phyloP scores from a whole-genome alignment of 2,888 invertebrate genomes.

The Polyommatus icarus region DNA sequence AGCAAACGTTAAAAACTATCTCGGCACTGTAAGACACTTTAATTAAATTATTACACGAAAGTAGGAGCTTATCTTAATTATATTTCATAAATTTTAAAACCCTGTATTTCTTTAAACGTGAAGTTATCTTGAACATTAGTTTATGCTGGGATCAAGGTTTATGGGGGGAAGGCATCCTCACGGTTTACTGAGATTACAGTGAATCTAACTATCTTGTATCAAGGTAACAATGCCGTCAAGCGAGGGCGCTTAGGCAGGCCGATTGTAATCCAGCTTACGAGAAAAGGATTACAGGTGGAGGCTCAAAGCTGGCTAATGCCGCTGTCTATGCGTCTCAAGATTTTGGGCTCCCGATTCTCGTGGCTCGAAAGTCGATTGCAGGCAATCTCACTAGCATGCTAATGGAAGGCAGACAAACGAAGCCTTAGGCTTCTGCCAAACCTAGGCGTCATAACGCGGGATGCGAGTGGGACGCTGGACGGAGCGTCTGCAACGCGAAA shows the following conservation, averaged over 20 bases:
- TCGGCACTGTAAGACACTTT: slow-evolving; percentile 16
- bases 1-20: slow-evolving; percentile 9
- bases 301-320: slow-evolving; percentile 54
- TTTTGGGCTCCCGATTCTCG: not conserved
- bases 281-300: slow-evolving; percentile 67
- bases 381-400: no score
- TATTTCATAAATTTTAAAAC: slow-evolving; percentile 22
- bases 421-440: no score
- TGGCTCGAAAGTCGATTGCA: not conserved
- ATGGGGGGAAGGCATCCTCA: slow-evolving; percentile 34
- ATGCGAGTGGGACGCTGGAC: no score
- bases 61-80: slow-evolving; percentile 29
- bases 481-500: no score
- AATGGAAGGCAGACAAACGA: no score
- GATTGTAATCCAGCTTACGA: slow-evolving; percentile 69
- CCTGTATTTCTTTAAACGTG: slow-evolving; percentile 9
- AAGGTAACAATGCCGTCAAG: slow-evolving; percentile 60
- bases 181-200: slow-evolving; percentile 47
- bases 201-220: slow-evolving; percentile 60
- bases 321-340: slow-evolving; percentile 39
- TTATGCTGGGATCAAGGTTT: slow-evolving; percentile 1
- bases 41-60: slow-evolving; percentile 21
- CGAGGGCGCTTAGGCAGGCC: slow-evolving; percentile 62
- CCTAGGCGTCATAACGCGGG: no score
- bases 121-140: slow-evolving; percentile 38